A percentile compares a stretch with the other conserved stretches of the same genome.
phyloP scores from a whole-genome alignment of 2,888 invertebrate genomes.

The Camponotus fellah region DNA sequence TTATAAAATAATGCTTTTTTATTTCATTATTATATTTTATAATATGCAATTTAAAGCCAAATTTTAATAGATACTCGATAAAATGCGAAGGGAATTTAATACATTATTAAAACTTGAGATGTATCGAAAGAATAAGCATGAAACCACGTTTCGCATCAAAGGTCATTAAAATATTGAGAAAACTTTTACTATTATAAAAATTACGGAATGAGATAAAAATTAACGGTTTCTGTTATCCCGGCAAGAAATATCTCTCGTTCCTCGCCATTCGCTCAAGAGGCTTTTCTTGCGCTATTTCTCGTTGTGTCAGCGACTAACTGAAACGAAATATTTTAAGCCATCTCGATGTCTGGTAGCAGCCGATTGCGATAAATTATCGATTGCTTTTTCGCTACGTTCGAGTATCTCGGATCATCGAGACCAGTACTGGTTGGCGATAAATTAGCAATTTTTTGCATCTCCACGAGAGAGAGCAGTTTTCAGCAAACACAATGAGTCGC shows the following conservation, averaged over 20 bases:
- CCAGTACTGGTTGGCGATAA: conserved; percentile 60
- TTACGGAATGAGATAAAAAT: not conserved
- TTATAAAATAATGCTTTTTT: not conserved
- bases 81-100: not conserved
- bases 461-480: conserved; percentile 50
- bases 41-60: not conserved
- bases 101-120: not conserved
- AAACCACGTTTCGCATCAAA: not conserved
- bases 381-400: conserved; percentile 56
- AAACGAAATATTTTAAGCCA: conserved; percentile 66
- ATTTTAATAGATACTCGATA: not conserved
- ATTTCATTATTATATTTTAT: not conserved
- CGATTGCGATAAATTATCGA: conserved; percentile 71
- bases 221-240: not conserved
- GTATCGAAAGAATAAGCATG: not conserved
- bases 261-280: conserved; percentile 22
- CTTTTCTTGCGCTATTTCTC: conserved; percentile 37
- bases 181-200: not conserved
- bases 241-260: conserved; percentile 43
- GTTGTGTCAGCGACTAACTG: conserved; percentile 45
- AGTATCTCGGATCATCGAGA: conserved; percentile 59
- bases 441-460: conserved; percentile 65
- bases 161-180: not conserved
- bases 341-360: conserved; percentile 44
- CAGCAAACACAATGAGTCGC: conserved; percentile 62